phyloP scores from a whole-genome alignment of 2,113 vertebrate species.

The Apodemus sylvaticus region DNA sequence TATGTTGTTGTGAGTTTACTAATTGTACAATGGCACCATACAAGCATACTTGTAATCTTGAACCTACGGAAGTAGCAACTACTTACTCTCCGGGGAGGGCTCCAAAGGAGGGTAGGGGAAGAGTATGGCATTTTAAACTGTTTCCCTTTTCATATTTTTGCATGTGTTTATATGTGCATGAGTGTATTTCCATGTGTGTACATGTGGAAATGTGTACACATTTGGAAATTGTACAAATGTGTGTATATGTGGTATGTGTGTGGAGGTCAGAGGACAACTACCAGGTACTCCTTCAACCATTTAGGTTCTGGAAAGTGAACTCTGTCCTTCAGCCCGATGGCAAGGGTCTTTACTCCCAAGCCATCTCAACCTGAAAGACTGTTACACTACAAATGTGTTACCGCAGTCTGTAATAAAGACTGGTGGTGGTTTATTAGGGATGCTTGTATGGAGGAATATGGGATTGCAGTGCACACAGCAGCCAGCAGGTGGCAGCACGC shows the following conservation, averaged over 20 bases:
- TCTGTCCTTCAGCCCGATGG: no score
- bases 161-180: not conserved
- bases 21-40: not conserved
- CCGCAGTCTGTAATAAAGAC: no score
- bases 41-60: not conserved
- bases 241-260: not conserved
- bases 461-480: conserved; percentile 10
- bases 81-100: not conserved
- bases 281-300: not conserved
- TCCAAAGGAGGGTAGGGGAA: not conserved
- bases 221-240: no score
- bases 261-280: not conserved
- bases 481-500: conserved; percentile 64
- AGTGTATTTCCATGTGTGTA: no score
- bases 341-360: not conserved
- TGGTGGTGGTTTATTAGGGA: not conserved
- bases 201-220: no score
- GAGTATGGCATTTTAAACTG: not conserved
- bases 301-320: not conserved
- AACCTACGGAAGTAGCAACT: not conserved
- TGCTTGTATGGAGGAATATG: not conserved
- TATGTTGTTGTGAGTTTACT: not conserved
- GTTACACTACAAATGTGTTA: not conserved
- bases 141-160: not conserved
- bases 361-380: not conserved